These are phyloP conservation scores for Anoplopoma fimbria DNA, from an alignment of 2,113 vertebrate species.

Conservation along the genomic window DNA sequence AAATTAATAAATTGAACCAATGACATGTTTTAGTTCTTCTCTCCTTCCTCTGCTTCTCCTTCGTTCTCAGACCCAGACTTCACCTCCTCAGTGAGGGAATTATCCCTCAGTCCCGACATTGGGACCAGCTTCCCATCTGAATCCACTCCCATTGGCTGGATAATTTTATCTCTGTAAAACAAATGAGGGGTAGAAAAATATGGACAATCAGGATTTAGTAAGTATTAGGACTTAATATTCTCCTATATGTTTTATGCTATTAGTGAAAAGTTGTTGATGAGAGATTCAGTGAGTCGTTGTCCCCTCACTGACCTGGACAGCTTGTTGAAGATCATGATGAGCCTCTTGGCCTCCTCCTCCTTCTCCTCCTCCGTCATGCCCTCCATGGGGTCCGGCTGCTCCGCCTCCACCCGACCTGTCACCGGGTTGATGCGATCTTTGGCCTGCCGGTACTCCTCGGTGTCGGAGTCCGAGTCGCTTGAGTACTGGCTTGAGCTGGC, in stretches of 20 bases:
- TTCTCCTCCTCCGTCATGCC: conserved; percentile 88
- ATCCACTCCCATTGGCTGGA: conserved; percentile 79
- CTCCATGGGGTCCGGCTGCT: conserved; percentile 84
- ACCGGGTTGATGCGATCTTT: conserved; percentile 84
- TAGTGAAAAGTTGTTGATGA: not conserved
- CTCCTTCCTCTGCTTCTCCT: conserved; percentile 40
- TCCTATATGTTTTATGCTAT: not conserved
- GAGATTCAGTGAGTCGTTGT: not conserved
- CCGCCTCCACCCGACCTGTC: conserved; percentile 85
- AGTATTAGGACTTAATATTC: not conserved
- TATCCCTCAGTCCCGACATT: conserved; percentile 56
- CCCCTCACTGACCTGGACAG: conserved; percentile 69
- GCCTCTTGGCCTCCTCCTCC: conserved; percentile 83
- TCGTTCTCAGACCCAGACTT: conserved; percentile 63
- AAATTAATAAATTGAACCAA: conserved; percentile 3
- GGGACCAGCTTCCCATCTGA: conserved; percentile 76
- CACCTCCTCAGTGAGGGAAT: conserved; percentile 50
- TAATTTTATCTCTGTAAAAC: conserved; percentile 70
- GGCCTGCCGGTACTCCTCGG: conserved; percentile 85
- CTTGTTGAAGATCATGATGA: conserved; percentile 84
- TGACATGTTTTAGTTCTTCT: conserved; percentile 44
- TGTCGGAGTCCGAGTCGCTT: conserved; percentile 87
- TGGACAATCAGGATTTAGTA: not conserved
- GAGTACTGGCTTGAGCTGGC: conserved; percentile 75
- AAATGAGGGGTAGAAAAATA: not conserved